Conservation (phyloP, 2,888 invertebrate species). For the Cephus pulcher region DNA sequence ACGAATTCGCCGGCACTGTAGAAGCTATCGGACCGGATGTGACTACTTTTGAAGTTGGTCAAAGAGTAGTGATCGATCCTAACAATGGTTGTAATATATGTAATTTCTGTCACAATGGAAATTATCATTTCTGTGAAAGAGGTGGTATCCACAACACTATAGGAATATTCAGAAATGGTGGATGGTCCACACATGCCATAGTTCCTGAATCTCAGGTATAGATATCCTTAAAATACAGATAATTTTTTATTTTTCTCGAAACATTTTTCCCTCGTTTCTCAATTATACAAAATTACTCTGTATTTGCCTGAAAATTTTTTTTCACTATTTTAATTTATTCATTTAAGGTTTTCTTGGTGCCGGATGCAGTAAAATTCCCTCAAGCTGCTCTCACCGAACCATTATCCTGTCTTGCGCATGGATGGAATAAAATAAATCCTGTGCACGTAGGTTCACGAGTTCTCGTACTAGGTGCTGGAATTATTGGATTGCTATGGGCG, state of each 20-base stretch:
- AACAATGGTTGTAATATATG: conserved; percentile 76
- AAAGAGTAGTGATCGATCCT: conserved; percentile 77
- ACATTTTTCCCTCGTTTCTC: background rate
- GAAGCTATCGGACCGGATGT: conserved; percentile 71
- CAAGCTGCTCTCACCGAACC: conserved; percentile 77
- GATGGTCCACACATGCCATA: conserved; percentile 76
- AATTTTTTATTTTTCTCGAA: background rate
- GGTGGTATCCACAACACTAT: conserved; percentile 75
- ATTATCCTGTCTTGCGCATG: conserved; percentile 78
- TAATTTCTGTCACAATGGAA: conserved; percentile 72
- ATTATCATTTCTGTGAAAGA: conserved; percentile 73
- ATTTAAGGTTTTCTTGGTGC: conserved; percentile 48
- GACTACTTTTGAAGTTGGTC: conserved; percentile 71
- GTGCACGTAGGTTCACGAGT: conserved; percentile 73
- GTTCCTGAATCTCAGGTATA: conserved; percentile 75
- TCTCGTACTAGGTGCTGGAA: conserved; percentile 77
- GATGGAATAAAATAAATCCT: conserved; percentile 74
- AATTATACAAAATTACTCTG: background rate
- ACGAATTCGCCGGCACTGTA: conserved; percentile 77
- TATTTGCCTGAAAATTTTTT: background rate
- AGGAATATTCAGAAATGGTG: conserved; percentile 76
- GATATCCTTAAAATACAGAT: conserved; percentile 60
- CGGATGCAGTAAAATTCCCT: conserved; percentile 51
- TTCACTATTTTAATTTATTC: background rate
- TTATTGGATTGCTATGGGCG: conserved; percentile 78